Conservation (phyloP, 2,888 invertebrate genomes). For the Clepsis dumicolana region DNA sequence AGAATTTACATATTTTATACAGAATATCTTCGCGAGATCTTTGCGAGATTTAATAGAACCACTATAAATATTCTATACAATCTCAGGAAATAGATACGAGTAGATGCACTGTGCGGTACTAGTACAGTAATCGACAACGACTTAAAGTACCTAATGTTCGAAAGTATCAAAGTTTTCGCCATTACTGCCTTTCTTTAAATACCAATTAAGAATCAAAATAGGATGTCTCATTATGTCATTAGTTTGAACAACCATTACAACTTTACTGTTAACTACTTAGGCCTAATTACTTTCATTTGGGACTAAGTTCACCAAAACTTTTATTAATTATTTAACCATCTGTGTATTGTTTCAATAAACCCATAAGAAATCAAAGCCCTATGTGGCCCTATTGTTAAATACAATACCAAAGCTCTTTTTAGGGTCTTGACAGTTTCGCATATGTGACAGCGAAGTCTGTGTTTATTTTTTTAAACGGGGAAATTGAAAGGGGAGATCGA, state of each 20-base stretch:
- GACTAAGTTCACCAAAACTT: constrained; percentile 21
- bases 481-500: neutral
- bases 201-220: constrained; percentile 6
- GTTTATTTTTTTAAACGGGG: neutral
- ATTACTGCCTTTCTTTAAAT: constrained; percentile 1
- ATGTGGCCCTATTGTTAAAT: constrained; percentile 17
- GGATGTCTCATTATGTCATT: constrained; percentile 6
- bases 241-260: constrained; percentile 21
- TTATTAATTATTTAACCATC: constrained; percentile 26
- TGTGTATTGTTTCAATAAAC: neutral
- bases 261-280: constrained; percentile 14
- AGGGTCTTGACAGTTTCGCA: constrained; percentile 2
- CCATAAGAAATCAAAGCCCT: constrained; percentile 20
- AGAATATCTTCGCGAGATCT: too few species aligned
- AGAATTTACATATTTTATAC: too few species aligned
- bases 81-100: neutral
- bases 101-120: neutral
- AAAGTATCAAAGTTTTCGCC: neutral
- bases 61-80: neutral
- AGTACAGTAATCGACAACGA: neutral
- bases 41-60: neutral
- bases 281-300: constrained; percentile 29
- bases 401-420: constrained; percentile 6
- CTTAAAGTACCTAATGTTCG: neutral
- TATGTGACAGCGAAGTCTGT: neutral